phyloP scores from a whole-genome alignment of 2,113 vertebrate species.

The Leptosomus discolor region DNA sequence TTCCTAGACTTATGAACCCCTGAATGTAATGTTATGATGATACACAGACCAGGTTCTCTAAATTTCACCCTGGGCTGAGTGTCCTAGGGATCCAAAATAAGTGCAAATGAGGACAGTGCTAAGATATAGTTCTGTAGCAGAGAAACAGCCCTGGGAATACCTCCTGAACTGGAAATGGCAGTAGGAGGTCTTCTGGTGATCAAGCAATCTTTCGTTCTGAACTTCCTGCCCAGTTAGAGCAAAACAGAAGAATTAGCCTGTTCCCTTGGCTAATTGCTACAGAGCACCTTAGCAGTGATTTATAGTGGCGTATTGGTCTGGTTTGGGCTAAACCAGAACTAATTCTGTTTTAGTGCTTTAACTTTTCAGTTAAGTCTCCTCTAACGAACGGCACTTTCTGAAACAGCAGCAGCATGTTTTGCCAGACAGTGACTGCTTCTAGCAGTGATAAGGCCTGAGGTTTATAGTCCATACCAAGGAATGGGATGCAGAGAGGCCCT shows the following conservation, averaged over 20 bases:
- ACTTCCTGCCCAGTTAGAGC: background rate
- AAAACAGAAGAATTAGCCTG: background rate
- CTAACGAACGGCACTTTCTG: too few species aligned
- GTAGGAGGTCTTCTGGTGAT: background rate
- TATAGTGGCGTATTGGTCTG: too few species aligned
- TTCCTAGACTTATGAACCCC: background rate
- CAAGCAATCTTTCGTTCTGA: background rate
- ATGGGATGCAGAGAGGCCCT: too few species aligned
- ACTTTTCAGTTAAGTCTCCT: too few species aligned
- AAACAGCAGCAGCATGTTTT: too few species aligned
- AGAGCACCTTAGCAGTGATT: background rate
- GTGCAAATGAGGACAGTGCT: background rate
- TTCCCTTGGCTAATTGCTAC: background rate
- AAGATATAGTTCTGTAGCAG: background rate
- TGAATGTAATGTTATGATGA: background rate
- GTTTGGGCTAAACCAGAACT: too few species aligned
- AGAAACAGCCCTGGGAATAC: background rate
- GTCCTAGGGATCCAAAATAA: background rate
- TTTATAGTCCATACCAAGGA: too few species aligned
- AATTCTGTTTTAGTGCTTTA: too few species aligned
- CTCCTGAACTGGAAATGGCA: background rate
- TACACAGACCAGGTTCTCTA: background rate
- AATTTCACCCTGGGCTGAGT: background rate
- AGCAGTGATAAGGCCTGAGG: too few species aligned
- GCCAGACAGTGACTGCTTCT: too few species aligned